These are phyloP conservation scores for Gnathonemus echidnorhynchus DNA, from an alignment of 2,113 vertebrate genomes.

Conservation along the genomic window DNA sequence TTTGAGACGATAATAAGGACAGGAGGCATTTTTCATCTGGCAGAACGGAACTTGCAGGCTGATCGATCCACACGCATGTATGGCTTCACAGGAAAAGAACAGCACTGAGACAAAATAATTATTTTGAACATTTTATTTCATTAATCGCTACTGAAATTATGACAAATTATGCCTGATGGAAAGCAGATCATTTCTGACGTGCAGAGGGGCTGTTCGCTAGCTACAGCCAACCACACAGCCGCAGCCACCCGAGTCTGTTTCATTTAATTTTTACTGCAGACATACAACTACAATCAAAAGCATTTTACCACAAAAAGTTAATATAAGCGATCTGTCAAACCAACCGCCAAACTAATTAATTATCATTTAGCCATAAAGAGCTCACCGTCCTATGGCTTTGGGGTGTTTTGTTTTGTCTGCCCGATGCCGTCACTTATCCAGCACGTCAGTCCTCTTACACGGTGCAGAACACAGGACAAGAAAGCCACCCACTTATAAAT, in stretches of 20 bases:
- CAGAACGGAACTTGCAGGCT: neutral
- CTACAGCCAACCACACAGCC: neutral
- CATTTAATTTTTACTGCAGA: neutral
- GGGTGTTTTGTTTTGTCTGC: neutral
- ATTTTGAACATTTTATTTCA: neutral
- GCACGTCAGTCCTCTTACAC: conserved; percentile 37
- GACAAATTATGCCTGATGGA: neutral
- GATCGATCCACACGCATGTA: neutral
- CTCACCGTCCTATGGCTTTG: neutral
- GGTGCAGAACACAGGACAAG: conserved; percentile 55
- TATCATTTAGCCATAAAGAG: neutral
- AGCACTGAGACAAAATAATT: neutral
- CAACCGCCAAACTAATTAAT: neutral
- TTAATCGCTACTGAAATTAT: neutral
- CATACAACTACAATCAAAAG: neutral
- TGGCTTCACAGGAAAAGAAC: neutral
- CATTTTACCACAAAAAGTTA: neutral
- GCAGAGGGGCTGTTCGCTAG: neutral
- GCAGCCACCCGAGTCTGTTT: neutral
- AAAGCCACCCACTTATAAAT: conserved; percentile 12
- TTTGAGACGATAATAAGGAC: neutral
- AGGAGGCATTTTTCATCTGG: neutral
- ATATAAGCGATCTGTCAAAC: neutral
- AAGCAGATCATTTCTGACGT: neutral
- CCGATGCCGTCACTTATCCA: neutral